Percentiles rank a stretch among this genome's conserved stretches.
These are phyloP conservation scores for Leucopsar rothschildi DNA, from an alignment of 2,113 vertebrate genomes.

Conservation along the genomic window DNA sequence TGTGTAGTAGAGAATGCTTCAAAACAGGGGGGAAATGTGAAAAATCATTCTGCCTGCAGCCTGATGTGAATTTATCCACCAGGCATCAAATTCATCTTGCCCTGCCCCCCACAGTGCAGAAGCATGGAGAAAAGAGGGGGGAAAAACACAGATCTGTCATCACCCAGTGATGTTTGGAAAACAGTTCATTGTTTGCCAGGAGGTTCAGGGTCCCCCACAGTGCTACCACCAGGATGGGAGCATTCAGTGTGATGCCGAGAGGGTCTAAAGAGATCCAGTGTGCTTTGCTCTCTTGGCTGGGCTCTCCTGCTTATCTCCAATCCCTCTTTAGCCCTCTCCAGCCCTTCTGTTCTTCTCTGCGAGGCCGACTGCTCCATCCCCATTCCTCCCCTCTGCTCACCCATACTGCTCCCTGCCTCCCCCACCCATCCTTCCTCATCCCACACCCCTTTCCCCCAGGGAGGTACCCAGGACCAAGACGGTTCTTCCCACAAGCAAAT, in stretches of 20 bases:
- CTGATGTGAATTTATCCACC: neutral
- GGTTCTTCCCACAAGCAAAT: neutral
- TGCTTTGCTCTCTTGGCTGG: neutral
- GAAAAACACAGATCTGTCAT: neutral
- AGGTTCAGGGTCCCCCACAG: neutral
- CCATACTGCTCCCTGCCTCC: neutral
- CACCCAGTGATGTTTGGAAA: neutral
- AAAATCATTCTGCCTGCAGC: neutral
- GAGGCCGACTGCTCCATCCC: neutral
- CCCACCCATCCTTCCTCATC: neutral
- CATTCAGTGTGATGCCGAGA: neutral
- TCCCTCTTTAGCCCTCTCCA: neutral
- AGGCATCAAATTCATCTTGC: neutral
- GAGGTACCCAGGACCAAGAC: neutral
- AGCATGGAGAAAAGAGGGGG: neutral
- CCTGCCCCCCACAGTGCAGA: neutral
- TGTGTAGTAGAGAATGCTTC: neutral
- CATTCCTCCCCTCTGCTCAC: neutral
- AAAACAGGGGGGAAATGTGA: neutral
- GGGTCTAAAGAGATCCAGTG: neutral
- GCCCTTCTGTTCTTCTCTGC: neutral
- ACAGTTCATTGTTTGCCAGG: neutral
- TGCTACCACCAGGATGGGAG: rapidly evolving
- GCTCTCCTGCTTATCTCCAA: neutral
- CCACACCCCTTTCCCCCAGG: rapidly evolving